Evolutionary conservation across 2,888 invertebrate species (phyloP).

Genomic region (Ormyrus thymus): DNA sequence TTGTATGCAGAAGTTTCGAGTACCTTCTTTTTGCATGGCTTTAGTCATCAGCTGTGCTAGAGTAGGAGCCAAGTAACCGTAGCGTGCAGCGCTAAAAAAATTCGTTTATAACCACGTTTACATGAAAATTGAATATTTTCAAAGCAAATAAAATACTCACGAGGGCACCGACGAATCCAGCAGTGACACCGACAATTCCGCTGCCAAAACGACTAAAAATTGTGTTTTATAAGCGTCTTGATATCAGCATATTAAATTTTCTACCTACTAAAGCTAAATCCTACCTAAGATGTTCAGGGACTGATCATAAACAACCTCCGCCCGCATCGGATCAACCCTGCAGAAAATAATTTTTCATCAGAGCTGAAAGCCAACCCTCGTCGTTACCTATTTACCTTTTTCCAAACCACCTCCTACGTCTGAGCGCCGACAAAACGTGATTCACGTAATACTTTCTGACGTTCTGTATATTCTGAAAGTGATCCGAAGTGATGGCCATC

Average conservation of each 20-base stretch:
- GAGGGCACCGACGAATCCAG: constrained; percentile 13
- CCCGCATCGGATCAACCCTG: constrained; percentile 4
- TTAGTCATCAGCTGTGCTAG: constrained; percentile 20
- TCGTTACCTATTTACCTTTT: constrained; percentile 5
- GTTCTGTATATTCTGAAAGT: constrained; percentile 49
- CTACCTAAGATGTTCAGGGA: constrained; percentile 18
- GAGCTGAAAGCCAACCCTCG: not conserved
- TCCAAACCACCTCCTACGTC: not conserved
- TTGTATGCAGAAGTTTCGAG: not conserved
- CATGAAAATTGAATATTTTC: not conserved
- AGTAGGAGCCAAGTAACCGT: constrained; percentile 37
- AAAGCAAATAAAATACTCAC: constrained; percentile 1
- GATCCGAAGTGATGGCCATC: constrained; percentile 50
- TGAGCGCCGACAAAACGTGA: not conserved
- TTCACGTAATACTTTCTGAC: not conserved
- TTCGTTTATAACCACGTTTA: not conserved
- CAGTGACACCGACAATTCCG: constrained; percentile 10
- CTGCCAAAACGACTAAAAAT: constrained; percentile 12
- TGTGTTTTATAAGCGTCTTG: not conserved
- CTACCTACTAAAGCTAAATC: not conserved
- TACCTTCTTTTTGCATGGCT: constrained; percentile 45
- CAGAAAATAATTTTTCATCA: constrained; percentile 4
- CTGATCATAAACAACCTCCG: not conserved
- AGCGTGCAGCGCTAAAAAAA: not conserved
- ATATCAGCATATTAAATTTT: not conserved